Evolutionary conservation across 2,797 vertebrate species (phyloP), one percentile per base, ranked within the genome.

Genomic region (Clarias laeviceps): DNA sequence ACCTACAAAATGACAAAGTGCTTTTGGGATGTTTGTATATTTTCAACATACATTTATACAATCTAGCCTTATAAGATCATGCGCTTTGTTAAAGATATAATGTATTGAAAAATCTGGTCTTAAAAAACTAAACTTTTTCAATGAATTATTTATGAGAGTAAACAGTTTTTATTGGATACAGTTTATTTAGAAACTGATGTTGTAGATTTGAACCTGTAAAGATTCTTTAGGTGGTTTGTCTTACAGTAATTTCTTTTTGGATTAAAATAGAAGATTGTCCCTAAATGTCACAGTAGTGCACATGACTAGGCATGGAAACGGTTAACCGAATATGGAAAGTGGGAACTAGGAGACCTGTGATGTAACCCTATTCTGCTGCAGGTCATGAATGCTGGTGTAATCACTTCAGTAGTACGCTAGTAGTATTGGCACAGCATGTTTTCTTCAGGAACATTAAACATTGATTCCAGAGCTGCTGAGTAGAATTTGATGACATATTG

Each of bases 261-360:
- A 32, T 24, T 20, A 56, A 76, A 11, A 57, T 32, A 18, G 24
- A 27, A 57, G 56, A 7, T 57, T 32, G 54, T 20, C 54, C 32
- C 7, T 57, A 57, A 57, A 24, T 54, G n/a, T 54, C 45, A 74
- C 24, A 50, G 73, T 32, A 32, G 27, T 57, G 54, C 74, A 59
- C 27, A 34, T 57, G 54, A 32, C 50, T 20, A 18, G 8, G n/a
- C 34, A 12, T 18, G 73, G 22, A 77, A 77, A 66, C 70, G 34
- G 14, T 74, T 57, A 18, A 57, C 27, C 57, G 68, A 86, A 76
- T 84, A 77, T 73, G 61, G 29, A 62, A 56, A n/a, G 14, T 80
- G 73, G 76, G 87, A 86, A 87, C 77, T 59, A 82, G 78, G 57
- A 88, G 70, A 89, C 82, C 86, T 29, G 45, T 90, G 87, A 87